These are phyloP conservation scores for Blennius ocellaris DNA, from an alignment of 2,113 vertebrate species.

Conservation along the genomic window DNA sequence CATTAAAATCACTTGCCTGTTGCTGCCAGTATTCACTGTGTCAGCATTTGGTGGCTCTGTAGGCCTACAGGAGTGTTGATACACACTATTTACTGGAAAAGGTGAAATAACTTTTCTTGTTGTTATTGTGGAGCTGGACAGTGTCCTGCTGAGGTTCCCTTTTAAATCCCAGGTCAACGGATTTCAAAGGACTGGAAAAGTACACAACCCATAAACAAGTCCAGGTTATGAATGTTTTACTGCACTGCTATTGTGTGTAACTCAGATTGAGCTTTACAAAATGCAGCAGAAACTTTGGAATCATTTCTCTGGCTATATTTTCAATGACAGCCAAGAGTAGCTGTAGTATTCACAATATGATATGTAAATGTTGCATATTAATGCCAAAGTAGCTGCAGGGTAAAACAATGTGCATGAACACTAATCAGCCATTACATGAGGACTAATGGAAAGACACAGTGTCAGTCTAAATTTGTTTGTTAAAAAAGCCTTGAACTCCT, in stretches of 20 bases:
- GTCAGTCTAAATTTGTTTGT: no score
- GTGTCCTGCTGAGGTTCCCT: neutral
- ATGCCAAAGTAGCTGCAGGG: neutral
- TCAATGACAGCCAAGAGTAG: neutral
- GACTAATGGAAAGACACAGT: no score
- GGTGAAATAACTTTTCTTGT: conserved; percentile 6
- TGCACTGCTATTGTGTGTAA: neutral
- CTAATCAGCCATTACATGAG: no score
- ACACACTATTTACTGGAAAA: conserved; percentile 22
- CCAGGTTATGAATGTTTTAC: neutral
- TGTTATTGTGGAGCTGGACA: neutral
- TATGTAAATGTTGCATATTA: neutral
- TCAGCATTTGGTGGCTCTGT: conserved; percentile 7
- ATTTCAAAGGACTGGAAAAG: conserved; percentile 7
- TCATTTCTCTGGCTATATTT: neutral
- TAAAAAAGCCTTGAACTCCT: no score
- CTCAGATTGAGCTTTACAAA: no score
- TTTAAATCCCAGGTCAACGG: neutral
- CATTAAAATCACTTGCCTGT: conserved; percentile 22
- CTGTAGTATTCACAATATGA: neutral
- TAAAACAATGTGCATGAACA: neutral
- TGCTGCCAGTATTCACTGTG: conserved; percentile 14
- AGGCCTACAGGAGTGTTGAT: conserved; percentile 5
- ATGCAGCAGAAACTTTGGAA: neutral
- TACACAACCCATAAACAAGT: neutral